phyloP scores from a whole-genome alignment of 2,888 invertebrate species.

The Marronus borbonicus region DNA sequence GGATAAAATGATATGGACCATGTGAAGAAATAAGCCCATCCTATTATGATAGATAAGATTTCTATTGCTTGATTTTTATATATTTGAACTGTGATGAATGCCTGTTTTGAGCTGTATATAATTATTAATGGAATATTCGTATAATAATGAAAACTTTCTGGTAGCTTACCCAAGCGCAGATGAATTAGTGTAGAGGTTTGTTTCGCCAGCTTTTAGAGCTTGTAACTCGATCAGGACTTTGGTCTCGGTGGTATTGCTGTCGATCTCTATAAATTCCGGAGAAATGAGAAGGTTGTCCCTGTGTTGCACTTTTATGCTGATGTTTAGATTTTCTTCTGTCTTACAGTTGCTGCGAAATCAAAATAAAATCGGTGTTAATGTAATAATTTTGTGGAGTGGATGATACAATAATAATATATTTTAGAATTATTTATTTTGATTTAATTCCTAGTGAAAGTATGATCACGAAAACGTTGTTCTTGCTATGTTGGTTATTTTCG shows the following conservation, averaged over 20 bases:
- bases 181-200: slow-evolving; percentile 40
- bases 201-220: slow-evolving; percentile 49
- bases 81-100: slow-evolving; percentile 82
- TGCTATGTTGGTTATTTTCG: too few relatives aligned
- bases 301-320: slow-evolving; percentile 40
- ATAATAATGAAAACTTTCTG: background rate
- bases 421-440: too few relatives aligned
- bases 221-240: slow-evolving; percentile 19
- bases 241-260: background rate
- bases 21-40: slow-evolving; percentile 95
- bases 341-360: slow-evolving; percentile 29
- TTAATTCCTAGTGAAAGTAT: too few relatives aligned
- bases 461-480: too few relatives aligned
- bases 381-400: background rate
- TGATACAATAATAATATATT: background rate
- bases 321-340: background rate
- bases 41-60: slow-evolving; percentile 83
- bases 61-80: slow-evolving; percentile 79
- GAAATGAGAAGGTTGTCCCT: slow-evolving; percentile 29
- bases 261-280: slow-evolving; percentile 26
- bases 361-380: background rate
- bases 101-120: slow-evolving; percentile 74
- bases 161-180: slow-evolving; percentile 54
- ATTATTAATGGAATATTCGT: background rate
- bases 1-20: slow-evolving; percentile 99